Base-by-base conservation (phyloP, 2,888 invertebrate genomes). In the Nipponacmea schrenckii region DNA sequence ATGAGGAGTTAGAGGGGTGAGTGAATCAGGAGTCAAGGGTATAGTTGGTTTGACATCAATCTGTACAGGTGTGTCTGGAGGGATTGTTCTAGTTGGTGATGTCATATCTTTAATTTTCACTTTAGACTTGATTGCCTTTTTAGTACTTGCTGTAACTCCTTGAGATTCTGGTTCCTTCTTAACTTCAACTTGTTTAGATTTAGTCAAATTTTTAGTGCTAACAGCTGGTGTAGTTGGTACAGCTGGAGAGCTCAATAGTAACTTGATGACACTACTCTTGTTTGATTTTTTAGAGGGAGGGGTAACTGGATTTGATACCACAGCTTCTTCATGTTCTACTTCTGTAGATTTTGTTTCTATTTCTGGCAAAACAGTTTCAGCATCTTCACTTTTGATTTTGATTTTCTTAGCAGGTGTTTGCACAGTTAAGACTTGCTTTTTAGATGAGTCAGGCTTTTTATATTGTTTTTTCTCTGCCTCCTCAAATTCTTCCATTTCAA, bases 401-500 rank as follows among this genome's bases (percentile, higher is more conserved):
- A 20, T 39, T 62, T 74, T 74, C 44, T 74, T 76, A 0, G 67
- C 39, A 7, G 69, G 64, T 45, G 50, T 26, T 48, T 62, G n/a
- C 4, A 48, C 24, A 31, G 64, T 44, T 50, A 70, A 3, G 14
- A 63, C 20, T 67, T 73, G 65, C 27, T 44, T 62, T 75, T 75
- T 48, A 71, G 72, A 20, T 62, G 46, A 17, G 67, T 71, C 45
- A n/a, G 66, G 48, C 50, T 81, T 82, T 67, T 83, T 81, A 15
- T 74, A 73, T 69, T 80, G 80, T 46, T 82, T 84, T 70, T 83
- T 83, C 70, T 86, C 86, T 62, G 83, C 82, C 70, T 86, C 85
- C 69, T 85, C 86, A 80, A 84, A 84, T 73, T 87, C 96, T 87
- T 96, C 97, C 90, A 96, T 97, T 89, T 96, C 97, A 90, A 95